Conservation (phyloP, 2,888 invertebrate species). For the Melinaea menophilus region DNA sequence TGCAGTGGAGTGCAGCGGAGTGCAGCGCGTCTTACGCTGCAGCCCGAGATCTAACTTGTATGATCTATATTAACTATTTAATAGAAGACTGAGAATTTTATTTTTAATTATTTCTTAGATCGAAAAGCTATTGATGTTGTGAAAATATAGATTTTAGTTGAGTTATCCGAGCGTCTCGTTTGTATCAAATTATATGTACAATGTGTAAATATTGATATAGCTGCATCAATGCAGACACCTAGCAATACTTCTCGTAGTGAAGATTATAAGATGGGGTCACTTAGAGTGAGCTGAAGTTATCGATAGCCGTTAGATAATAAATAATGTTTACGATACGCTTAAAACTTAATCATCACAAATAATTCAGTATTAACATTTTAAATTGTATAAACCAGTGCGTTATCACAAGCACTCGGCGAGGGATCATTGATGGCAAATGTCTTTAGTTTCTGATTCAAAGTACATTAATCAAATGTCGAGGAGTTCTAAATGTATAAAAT, state of each 20-base stretch:
- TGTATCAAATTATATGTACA: slow-evolving; percentile 13
- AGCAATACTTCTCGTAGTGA: slow-evolving; percentile 16
- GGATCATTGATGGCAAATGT: too few species aligned
- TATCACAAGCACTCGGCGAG: not conserved
- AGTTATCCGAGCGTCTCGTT: slow-evolving; percentile 27
- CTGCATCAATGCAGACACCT: slow-evolving; percentile 8
- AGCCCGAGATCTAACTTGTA: slow-evolving; percentile 59
- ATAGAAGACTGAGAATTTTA: slow-evolving; percentile 73
- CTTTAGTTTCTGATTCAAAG: too few species aligned
- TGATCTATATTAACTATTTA: slow-evolving; percentile 62
- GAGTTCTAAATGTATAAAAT: too few species aligned
- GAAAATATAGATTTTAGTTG: slow-evolving; percentile 42
- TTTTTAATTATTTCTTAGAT: slow-evolving; percentile 59
- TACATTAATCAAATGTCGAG: too few species aligned
- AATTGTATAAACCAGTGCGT: not conserved
- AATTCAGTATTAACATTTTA: slow-evolving; percentile 11
- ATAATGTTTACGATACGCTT: slow-evolving; percentile 11
- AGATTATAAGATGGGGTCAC: slow-evolving; percentile 1
- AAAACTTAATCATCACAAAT: slow-evolving; percentile 19
- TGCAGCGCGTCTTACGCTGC: slow-evolving; percentile 39
- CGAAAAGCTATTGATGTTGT: slow-evolving; percentile 45
- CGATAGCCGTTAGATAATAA: not conserved
- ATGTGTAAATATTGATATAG: slow-evolving; percentile 13
- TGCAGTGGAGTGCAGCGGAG: too few species aligned
- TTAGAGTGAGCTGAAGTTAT: slow-evolving; percentile 1